Conservation (phyloP, 2,888 invertebrate genomes). For the Drosophila parthenogenetica region DNA sequence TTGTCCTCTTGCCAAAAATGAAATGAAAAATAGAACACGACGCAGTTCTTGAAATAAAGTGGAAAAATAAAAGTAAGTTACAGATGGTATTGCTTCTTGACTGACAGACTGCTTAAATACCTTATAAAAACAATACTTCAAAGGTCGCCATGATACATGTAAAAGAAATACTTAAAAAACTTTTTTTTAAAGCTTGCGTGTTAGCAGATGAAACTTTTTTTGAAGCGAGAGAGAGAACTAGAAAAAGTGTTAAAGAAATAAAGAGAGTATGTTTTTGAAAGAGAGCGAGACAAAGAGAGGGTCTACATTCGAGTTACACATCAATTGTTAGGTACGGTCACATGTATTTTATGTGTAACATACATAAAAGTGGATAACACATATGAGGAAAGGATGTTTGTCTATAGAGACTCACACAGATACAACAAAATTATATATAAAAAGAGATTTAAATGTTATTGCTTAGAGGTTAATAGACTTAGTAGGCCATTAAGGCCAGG, state of each 20-base stretch:
- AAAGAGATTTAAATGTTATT: neutral
- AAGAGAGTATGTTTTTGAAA: slow-evolving; percentile 8
- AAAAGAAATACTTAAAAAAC: slow-evolving; percentile 1
- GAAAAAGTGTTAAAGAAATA: neutral
- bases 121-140: neutral
- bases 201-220: slow-evolving; percentile 1
- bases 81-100: slow-evolving; percentile 25
- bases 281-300: slow-evolving; percentile 31
- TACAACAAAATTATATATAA: neutral
- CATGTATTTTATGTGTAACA: slow-evolving; percentile 25
- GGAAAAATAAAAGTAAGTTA: slow-evolving; percentile 26
- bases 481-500: slow-evolving; percentile 18
- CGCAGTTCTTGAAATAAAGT: neutral
- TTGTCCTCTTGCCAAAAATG: slow-evolving; percentile 56
- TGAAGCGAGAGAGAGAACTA: slow-evolving; percentile 12
- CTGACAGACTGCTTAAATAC: slow-evolving; percentile 7
- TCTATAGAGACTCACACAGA: slow-evolving; percentile 7
- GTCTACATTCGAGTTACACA: slow-evolving; percentile 40
- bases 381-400: slow-evolving; percentile 15
- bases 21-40: slow-evolving; percentile 49
- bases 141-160: slow-evolving; percentile 1
- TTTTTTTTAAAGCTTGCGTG: slow-evolving; percentile 9
- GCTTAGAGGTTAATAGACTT: slow-evolving; percentile 28
- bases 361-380: slow-evolving; percentile 35
- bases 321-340: slow-evolving; percentile 40